These are phyloP conservation scores for Hybognathus amarus DNA, from an alignment of 2,797 vertebrate species.

Conservation along the genomic window DNA sequence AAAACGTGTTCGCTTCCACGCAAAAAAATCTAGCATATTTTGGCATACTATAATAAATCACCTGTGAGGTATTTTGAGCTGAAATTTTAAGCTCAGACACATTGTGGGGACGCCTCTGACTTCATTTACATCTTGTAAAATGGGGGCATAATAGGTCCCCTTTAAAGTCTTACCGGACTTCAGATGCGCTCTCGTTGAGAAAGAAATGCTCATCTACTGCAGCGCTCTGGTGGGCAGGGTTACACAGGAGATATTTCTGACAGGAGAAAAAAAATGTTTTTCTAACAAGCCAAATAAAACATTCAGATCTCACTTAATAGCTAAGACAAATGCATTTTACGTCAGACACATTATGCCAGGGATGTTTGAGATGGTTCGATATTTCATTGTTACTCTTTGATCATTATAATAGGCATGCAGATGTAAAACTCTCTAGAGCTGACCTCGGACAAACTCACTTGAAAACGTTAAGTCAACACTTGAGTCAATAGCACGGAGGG, in stretches of 20 bases:
- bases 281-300: not conserved
- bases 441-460: conserved; percentile 42
- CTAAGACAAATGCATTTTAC: not conserved
- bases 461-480: conserved; percentile 29
- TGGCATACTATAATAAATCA: not conserved
- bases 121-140: not conserved
- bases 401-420: conserved; percentile 1
- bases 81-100: not conserved
- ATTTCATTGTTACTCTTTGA: conserved; percentile 12
- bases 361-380: not conserved
- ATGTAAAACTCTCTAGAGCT: not conserved
- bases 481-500: conserved; percentile 44
- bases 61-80: not conserved
- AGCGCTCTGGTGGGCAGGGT: conserved; percentile 82
- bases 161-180: conserved; percentile 76
- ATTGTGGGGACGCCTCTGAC: not conserved
- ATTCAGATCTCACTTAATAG: not conserved
- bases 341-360: not conserved
- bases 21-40: not conserved
- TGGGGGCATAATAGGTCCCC: not conserved
- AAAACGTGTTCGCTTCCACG: not conserved
- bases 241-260: conserved; percentile 82
- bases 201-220: conserved; percentile 85
- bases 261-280: not conserved
- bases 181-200: conserved; percentile 81